phyloP scores from a whole-genome alignment of 2,113 vertebrate species.

The Plotosus lineatus region DNA sequence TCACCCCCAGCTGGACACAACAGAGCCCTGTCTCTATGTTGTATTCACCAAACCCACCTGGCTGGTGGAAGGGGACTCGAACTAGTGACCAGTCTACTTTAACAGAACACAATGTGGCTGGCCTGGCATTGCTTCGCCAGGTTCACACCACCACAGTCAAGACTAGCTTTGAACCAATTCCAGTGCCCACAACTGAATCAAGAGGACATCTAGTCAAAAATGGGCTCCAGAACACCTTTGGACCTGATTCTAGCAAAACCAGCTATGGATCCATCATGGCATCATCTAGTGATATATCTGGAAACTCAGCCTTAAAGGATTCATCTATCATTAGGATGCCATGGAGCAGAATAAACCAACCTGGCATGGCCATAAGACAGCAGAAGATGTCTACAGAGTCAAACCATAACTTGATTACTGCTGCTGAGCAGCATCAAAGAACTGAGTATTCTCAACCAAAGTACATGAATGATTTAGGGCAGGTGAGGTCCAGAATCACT shows the following conservation, averaged over 20 bases:
- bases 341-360: neutral
- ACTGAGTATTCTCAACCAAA: constrained; percentile 45
- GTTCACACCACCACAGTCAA: constrained; percentile 2
- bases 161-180: constrained; percentile 6
- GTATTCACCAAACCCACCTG: constrained; percentile 21
- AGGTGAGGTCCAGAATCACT: constrained; percentile 65
- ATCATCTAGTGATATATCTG: constrained; percentile 42
- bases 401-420: constrained; percentile 46
- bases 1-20: constrained; percentile 74
- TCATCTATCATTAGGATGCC: constrained; percentile 37
- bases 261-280: constrained; percentile 42
- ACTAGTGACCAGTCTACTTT: constrained; percentile 57
- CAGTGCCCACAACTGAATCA: constrained; percentile 29
- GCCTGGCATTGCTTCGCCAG: constrained; percentile 31
- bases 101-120: constrained; percentile 27
- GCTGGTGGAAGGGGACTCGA: constrained; percentile 64
- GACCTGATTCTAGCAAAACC: constrained; percentile 26
- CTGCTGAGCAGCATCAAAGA: constrained; percentile 26
- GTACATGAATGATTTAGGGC: constrained; percentile 52
- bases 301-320: constrained; percentile 36
- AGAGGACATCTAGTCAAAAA: neutral
- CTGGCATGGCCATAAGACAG: neutral
- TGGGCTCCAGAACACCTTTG: constrained; percentile 23
- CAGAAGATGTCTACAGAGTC: constrained; percentile 21
- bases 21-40: constrained; percentile 75